phyloP scores from a whole-genome alignment of 2,888 invertebrate species.

The Nudaria mundana region DNA sequence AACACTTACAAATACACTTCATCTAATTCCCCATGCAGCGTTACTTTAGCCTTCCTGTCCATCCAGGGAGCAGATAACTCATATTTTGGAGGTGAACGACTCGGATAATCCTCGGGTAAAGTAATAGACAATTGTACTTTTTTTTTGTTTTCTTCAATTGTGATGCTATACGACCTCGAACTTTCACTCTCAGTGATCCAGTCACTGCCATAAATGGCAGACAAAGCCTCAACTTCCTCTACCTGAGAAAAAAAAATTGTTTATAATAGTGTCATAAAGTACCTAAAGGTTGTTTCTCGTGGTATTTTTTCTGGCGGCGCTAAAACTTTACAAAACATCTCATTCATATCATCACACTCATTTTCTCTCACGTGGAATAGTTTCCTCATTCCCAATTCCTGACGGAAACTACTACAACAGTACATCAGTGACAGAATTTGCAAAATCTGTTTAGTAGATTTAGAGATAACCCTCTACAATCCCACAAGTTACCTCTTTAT shows the following conservation, averaged over 20 bases:
- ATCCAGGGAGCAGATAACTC: slow-evolving; percentile 88
- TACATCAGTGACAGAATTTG: too few relatives aligned
- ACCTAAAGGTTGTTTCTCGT: not conserved
- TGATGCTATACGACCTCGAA: slow-evolving; percentile 82
- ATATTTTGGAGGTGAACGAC: slow-evolving; percentile 83
- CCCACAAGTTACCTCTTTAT: too few relatives aligned
- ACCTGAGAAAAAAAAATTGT: slow-evolving; percentile 47
- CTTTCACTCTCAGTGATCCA: slow-evolving; percentile 83
- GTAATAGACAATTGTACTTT: slow-evolving; percentile 83
- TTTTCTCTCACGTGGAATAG: too few relatives aligned
- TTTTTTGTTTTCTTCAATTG: slow-evolving; percentile 68
- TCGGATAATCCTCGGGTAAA: slow-evolving; percentile 84
- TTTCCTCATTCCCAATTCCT: too few relatives aligned
- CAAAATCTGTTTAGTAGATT: too few relatives aligned
- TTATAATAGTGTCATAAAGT: not conserved
- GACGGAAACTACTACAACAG: too few relatives aligned
- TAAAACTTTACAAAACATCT: too few relatives aligned
- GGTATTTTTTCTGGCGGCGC: too few relatives aligned
- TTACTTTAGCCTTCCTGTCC: slow-evolving; percentile 78
- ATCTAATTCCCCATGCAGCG: slow-evolving; percentile 79
- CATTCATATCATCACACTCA: too few relatives aligned
- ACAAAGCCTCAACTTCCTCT: slow-evolving; percentile 87
- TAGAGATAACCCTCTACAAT: too few relatives aligned
- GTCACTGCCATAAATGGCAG: slow-evolving; percentile 86
- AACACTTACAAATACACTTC: slow-evolving; percentile 85